A percentile compares a stretch with the other conserved stretches of the same genome.
These are phyloP conservation scores for Stichopus horrens DNA, from an alignment of 53 echinoderm and acorn worm species.

Conservation along the genomic window DNA sequence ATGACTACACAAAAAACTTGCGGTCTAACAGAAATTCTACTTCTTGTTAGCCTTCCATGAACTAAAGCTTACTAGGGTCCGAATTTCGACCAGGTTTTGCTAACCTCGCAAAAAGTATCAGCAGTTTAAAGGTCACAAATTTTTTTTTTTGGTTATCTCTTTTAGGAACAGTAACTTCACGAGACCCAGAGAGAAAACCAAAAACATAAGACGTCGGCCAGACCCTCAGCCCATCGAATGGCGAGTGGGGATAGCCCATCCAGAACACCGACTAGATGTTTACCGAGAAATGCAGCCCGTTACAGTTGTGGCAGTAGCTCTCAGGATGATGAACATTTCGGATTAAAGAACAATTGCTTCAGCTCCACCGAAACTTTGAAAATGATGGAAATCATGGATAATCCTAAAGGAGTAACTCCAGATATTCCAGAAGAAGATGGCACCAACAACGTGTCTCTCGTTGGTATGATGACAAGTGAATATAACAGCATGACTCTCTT, in stretches of 20 bases:
- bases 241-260: slow-evolving; percentile 51
- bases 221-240: slow-evolving; percentile 42
- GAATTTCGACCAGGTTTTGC: too few species aligned
- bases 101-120: too few species aligned
- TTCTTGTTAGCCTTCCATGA: too few species aligned
- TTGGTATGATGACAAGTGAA: slow-evolving; percentile 2
- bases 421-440: slow-evolving; percentile 24
- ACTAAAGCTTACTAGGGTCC: too few species aligned
- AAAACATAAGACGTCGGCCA: not conserved
- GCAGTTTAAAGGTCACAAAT: not conserved
- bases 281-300: slow-evolving; percentile 44
- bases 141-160: not conserved
- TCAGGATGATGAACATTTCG: slow-evolving; percentile 42
- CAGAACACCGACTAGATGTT: slow-evolving; percentile 43
- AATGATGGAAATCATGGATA: slow-evolving; percentile 43
- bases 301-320: slow-evolving; percentile 44
- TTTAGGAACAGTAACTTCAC: slow-evolving; percentile 42
- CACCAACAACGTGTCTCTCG: slow-evolving; percentile 14
- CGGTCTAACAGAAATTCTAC: too few species aligned
- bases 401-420: not conserved
- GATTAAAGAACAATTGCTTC: slow-evolving; percentile 30
- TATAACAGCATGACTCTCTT: too few species aligned
- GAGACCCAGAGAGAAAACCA: not conserved
- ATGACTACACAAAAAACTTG: too few species aligned
- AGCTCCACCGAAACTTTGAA: slow-evolving; percentile 31